These are phyloP conservation scores for Megalopta genalis DNA, from an alignment of 1,140 invertebrate species.

Conservation along the genomic window DNA sequence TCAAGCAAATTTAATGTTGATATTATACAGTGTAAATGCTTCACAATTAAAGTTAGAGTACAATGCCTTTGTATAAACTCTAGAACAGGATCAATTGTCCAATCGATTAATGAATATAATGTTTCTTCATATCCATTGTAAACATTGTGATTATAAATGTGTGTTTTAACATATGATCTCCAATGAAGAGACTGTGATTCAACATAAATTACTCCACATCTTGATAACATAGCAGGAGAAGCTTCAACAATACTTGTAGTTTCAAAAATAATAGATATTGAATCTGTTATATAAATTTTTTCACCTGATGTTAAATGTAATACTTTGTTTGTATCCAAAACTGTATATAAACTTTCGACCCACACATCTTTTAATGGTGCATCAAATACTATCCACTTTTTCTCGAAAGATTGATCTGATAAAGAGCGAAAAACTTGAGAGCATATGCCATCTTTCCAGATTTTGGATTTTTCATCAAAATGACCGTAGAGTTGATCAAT, in stretches of 20 bases:
- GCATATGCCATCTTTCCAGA: conserved; percentile 85
- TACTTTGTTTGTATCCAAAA: conserved; percentile 85
- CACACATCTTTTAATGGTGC: conserved; percentile 84
- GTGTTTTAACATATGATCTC: conserved; percentile 74
- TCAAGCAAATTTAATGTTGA: conserved; percentile 82
- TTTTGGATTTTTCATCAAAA: conserved; percentile 82
- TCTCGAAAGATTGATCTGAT: conserved; percentile 62
- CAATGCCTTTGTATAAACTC: conserved; percentile 78
- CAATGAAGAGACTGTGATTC: conserved; percentile 79
- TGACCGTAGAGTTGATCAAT: conserved; percentile 84
- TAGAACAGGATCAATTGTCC: conserved; percentile 81
- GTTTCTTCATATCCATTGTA: conserved; percentile 59
- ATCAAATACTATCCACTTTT: conserved; percentile 84
- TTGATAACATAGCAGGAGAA: conserved; percentile 84
- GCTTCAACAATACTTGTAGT: conserved; percentile 82
- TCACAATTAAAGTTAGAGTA: conserved; percentile 76
- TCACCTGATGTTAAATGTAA: conserved; percentile 81
- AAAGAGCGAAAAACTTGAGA: conserved; percentile 76
- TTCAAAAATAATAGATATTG: conserved; percentile 86
- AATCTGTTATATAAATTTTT: conserved; percentile 81
- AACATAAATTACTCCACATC: conserved; percentile 86
- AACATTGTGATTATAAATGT: conserved; percentile 51
- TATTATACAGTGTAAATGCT: conserved; percentile 78
- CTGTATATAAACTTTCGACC: conserved; percentile 86
- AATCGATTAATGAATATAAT: conserved; percentile 79